These are phyloP conservation scores for Distichodus sexfasciatus DNA, from an alignment of 2,797 vertebrate genomes.

Conservation along the genomic window DNA sequence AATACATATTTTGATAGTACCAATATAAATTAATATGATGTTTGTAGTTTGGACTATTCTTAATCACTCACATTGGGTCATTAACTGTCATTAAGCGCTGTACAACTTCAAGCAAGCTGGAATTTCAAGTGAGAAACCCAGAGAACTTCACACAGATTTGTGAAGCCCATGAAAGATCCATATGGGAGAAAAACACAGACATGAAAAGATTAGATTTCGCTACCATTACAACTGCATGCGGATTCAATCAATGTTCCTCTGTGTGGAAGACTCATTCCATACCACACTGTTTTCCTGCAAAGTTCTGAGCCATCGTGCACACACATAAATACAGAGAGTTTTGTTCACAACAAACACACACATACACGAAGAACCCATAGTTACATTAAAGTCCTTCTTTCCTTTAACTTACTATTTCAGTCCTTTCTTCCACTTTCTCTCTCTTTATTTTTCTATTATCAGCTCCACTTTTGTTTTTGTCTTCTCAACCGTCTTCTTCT, in stretches of 20 bases:
- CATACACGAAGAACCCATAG: constrained; percentile 50
- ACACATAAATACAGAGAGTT: constrained; percentile 47
- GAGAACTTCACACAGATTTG: not conserved
- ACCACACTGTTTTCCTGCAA: constrained; percentile 50
- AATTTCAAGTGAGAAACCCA: not conserved
- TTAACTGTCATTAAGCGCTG: too few species aligned
- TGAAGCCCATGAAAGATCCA: constrained; percentile 29
- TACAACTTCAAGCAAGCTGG: not conserved
- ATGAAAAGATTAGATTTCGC: constrained; percentile 39
- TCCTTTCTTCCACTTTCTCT: constrained; percentile 56
- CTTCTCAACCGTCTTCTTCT: constrained; percentile 37
- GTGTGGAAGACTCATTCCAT: constrained; percentile 35
- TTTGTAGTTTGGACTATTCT: too few species aligned
- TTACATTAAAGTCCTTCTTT: constrained; percentile 44
- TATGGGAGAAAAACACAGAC: constrained; percentile 22
- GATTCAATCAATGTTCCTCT: constrained; percentile 59
- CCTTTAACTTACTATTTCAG: not conserved
- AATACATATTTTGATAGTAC: too few species aligned
- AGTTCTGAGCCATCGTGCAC: constrained; percentile 27
- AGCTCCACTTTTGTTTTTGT: too few species aligned
- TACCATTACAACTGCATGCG: constrained; percentile 54
- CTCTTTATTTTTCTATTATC: constrained; percentile 55
- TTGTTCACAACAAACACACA: constrained; percentile 41
- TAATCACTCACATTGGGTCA: too few species aligned
- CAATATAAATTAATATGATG: too few species aligned